phyloP scores from a whole-genome alignment of 1,140 invertebrate species.

The Plutomurus gul region DNA sequence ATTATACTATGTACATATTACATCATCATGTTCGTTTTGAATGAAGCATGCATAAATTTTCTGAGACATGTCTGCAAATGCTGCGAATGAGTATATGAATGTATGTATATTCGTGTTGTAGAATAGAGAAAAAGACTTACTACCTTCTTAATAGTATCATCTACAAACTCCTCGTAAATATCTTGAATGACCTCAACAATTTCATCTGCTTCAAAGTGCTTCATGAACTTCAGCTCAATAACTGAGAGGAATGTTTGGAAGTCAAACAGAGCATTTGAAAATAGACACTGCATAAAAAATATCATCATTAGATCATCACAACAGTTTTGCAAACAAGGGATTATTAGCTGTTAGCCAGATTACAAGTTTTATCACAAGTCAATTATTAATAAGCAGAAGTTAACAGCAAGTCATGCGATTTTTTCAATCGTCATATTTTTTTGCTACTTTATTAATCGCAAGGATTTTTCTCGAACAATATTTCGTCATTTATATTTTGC shows the following conservation, averaged over 20 bases:
- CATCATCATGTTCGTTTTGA: slow-evolving; percentile 33
- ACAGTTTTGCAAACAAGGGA: background rate
- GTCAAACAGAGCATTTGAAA: slow-evolving; percentile 53
- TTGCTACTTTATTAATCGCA: too few relatives aligned
- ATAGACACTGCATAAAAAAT: slow-evolving; percentile 47
- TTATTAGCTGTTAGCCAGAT: background rate
- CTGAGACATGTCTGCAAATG: background rate
- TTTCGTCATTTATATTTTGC: too few relatives aligned
- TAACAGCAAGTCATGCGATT: too few relatives aligned
- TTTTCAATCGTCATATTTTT: too few relatives aligned
- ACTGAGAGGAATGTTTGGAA: slow-evolving; percentile 52
- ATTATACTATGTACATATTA: too few relatives aligned
- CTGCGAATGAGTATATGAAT: background rate
- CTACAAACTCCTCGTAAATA: slow-evolving; percentile 75
- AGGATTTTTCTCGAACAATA: too few relatives aligned
- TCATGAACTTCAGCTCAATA: slow-evolving; percentile 50
- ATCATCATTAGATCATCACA: background rate
- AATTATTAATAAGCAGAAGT: too few relatives aligned
- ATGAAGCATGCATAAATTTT: background rate
- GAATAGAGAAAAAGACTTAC: too few relatives aligned
- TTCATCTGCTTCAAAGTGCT: slow-evolving; percentile 62
- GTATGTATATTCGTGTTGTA: background rate
- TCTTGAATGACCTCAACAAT: slow-evolving; percentile 73
- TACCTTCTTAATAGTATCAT: slow-evolving; percentile 82
- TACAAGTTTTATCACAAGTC: too few relatives aligned